A percentile compares a stretch with the other conserved stretches of the same genome.
Conservation (phyloP, 92 coral and sea anemone species). For the Desmophyllum pertusum region DNA sequence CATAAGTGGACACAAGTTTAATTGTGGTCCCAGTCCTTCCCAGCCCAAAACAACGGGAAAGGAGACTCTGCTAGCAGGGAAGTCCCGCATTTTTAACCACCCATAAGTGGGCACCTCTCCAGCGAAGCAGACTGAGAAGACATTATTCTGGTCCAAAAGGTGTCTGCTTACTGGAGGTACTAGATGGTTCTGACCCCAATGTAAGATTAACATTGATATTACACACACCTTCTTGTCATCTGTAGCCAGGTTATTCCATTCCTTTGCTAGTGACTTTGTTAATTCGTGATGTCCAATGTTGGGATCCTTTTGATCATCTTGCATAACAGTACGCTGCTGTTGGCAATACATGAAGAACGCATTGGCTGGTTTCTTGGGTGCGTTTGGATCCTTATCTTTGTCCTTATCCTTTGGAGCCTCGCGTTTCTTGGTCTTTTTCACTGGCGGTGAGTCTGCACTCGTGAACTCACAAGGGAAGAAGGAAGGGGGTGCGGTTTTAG, state of each 20-base stretch:
- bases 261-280: constrained; percentile 93
- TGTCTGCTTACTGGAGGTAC: too few relatives aligned
- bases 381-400: constrained; percentile 93
- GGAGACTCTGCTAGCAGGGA: too few relatives aligned
- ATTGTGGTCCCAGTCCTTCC: too few relatives aligned
- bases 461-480: constrained; percentile 48
- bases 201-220: too few relatives aligned
- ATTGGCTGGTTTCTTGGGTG: constrained; percentile 98
- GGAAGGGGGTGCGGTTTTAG: constrained; percentile 43
- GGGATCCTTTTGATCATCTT: constrained; percentile 91
- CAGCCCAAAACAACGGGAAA: too few relatives aligned
- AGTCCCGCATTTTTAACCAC: too few relatives aligned
- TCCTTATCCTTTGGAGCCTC: constrained; percentile 72
- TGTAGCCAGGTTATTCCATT: constrained; percentile 91
- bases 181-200: too few relatives aligned
- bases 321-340: constrained; percentile 93
- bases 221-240: constrained; percentile 86
- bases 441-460: constrained; percentile 68
- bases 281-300: constrained; percentile 96
- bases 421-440: constrained; percentile 74
- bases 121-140: too few relatives aligned
- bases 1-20: too few relatives aligned
- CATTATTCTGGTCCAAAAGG: too few relatives aligned
- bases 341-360: constrained; percentile 98
- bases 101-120: too few relatives aligned